phyloP scores from a whole-genome alignment of 2,888 invertebrate genomes.

The Ptilodon capucinus region DNA sequence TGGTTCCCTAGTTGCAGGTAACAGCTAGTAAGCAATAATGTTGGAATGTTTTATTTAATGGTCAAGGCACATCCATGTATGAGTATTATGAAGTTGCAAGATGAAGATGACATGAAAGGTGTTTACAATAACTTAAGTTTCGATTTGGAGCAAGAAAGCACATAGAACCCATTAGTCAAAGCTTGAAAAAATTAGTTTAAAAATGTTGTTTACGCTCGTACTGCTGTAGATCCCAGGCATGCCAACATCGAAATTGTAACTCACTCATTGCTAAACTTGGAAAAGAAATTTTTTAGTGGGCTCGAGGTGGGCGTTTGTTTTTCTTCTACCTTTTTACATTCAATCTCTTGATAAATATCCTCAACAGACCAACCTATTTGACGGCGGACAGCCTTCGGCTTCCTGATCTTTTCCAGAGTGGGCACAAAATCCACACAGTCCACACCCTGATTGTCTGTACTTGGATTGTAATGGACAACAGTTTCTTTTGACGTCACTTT shows the following conservation, averaged over 20 bases:
- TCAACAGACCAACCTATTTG: slow-evolving; percentile 79
- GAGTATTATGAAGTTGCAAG: neutral
- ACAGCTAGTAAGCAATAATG: too few species aligned
- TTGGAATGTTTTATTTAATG: too few species aligned
- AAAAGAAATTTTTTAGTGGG: slow-evolving; percentile 72
- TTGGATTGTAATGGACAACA: slow-evolving; percentile 51
- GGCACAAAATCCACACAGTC: slow-evolving; percentile 73
- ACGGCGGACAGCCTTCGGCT: slow-evolving; percentile 65
- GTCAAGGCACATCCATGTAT: neutral
- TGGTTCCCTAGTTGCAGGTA: too few species aligned
- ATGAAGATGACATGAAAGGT: neutral
- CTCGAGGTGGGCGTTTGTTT: slow-evolving; percentile 69
- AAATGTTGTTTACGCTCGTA: slow-evolving; percentile 26
- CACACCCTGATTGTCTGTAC: slow-evolving; percentile 46
- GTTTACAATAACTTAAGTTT: neutral
- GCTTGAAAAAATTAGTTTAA: slow-evolving; percentile 29
- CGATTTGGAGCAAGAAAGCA: slow-evolving; percentile 29
- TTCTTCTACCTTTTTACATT: slow-evolving; percentile 67
- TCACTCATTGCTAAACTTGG: slow-evolving; percentile 78
- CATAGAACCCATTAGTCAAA: slow-evolving; percentile 27
- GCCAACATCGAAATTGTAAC: slow-evolving; percentile 63
- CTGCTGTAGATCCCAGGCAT: slow-evolving; percentile 52
- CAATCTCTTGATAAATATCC: slow-evolving; percentile 78
- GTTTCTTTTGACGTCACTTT: slow-evolving; percentile 52
- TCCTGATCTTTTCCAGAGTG: slow-evolving; percentile 63